These are phyloP conservation scores for Cuniculus paca DNA, from an alignment of 2,797 vertebrate species.

Conservation along the genomic window DNA sequence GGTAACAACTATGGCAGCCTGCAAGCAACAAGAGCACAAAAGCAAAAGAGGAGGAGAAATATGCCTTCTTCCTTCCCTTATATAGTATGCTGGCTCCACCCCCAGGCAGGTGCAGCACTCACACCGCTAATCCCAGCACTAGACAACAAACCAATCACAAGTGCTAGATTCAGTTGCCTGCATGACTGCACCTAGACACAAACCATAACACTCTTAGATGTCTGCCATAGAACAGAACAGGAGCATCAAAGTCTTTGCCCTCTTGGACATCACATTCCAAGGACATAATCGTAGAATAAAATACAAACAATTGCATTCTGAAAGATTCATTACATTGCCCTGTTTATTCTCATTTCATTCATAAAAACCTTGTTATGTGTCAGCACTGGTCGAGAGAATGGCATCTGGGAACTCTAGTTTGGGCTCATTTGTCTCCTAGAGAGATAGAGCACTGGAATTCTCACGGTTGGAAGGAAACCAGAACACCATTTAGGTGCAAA, in stretches of 20 bases:
- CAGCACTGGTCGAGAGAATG: neutral
- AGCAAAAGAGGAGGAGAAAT: too few relatives aligned
- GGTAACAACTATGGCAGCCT: too few relatives aligned
- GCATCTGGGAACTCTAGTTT: neutral
- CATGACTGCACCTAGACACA: too few relatives aligned
- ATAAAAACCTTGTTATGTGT: neutral
- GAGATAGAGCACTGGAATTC: neutral
- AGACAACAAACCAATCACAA: too few relatives aligned
- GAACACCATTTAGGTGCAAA: neutral
- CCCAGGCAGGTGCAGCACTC: too few relatives aligned
- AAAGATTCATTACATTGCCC: neutral
- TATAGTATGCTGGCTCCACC: too few relatives aligned
- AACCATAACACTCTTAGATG: too few relatives aligned
- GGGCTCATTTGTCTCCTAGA: neutral
- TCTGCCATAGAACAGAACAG: neutral
- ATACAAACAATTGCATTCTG: neutral
- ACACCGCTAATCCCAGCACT: too few relatives aligned
- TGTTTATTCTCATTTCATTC: neutral
- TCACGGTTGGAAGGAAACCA: neutral
- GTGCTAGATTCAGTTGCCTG: too few relatives aligned
- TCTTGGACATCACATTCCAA: neutral
- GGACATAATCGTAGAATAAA: neutral
- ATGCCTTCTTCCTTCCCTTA: too few relatives aligned
- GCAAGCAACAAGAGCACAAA: too few relatives aligned
- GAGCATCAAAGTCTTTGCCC: neutral